A percentile compares a stretch with the other conserved stretches of the same genome.
Conservation (phyloP, 2,797 vertebrate genomes). For the Sebastes minor region DNA sequence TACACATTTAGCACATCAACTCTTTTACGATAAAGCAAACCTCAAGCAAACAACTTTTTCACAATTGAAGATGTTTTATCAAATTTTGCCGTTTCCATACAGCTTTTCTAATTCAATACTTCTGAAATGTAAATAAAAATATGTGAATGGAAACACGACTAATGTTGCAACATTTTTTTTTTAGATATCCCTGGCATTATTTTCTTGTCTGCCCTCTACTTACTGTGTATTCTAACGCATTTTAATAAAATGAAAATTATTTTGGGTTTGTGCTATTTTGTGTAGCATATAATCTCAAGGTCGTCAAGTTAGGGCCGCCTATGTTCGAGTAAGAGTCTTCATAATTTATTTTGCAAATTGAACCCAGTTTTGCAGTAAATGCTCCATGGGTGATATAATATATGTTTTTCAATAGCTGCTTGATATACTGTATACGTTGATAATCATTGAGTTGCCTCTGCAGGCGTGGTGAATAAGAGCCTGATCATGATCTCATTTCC, state of each 20-base stretch:
- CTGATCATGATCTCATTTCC: neutral
- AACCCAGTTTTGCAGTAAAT: neutral
- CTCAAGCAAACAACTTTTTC: too few species aligned
- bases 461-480: neutral
- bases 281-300: neutral
- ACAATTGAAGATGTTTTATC: too few species aligned
- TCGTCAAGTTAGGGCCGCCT: neutral
- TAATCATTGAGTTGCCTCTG: neutral
- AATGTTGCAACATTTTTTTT: neutral
- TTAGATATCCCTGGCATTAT: neutral
- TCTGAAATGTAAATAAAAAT: too few species aligned
- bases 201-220: neutral
- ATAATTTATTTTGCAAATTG: neutral
- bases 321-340: neutral
- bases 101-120: rapidly evolving
- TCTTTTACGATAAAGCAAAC: too few species aligned
- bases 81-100: too few species aligned
- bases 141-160: too few species aligned
- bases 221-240: neutral
- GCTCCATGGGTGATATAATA: constrained; percentile 1
- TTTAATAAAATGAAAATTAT: neutral
- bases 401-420: neutral
- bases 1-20: too few species aligned
- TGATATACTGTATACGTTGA: neutral
- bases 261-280: neutral